Evolutionary conservation across 2,797 vertebrate species (phyloP), one percentile per base, ranked within the genome.

Genomic region (Leucoraja ocellata): DNA sequence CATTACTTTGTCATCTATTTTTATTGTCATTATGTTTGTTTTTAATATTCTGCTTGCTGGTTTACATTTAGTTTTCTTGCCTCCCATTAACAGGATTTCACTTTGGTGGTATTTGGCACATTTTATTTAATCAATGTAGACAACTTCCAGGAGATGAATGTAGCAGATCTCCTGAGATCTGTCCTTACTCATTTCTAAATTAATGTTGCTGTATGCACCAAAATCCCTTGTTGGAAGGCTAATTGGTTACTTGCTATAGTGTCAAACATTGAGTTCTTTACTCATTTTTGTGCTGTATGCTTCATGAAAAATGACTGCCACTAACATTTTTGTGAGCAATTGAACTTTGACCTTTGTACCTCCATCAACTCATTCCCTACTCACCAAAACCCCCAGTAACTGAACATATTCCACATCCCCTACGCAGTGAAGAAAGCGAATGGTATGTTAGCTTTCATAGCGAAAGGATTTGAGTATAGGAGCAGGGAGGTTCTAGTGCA

Each of bases 71-170:
- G 46, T 46, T 76, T 25, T 28, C 46, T 54, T n/a, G 18, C 10
- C 21, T 76, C 71, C n/a, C 39, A 6, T 28, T 54, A 92, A 36
- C 71, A 92, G 71, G 71, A 92, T 92, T 76, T 92, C 90, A 92
- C 90, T 76, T 76, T 92, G 90, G 23, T 54, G 39, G 36, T 92
- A 76, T 76, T 91, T 92, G 39, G 21, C 2, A 28, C 7, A 32
- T 32, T 32, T 32, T 32, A 32, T 32, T 32, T 32, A 32, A 32
- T 32, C 32, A 92, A 73, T 71, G 16, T 25, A 68, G 88, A 74
- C 74, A 21, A 74, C 90, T 92, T 92, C 21, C 36, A 73, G 65
- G 23, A 54, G 46, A 21, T 88, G n/a, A 21, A 32, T 36, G 18
- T 61, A 88, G 21, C 5, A 32, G 61, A 88, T 65, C 14, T 74